Conservation (phyloP, 2,797 vertebrate species). For the Acomys russatus region DNA sequence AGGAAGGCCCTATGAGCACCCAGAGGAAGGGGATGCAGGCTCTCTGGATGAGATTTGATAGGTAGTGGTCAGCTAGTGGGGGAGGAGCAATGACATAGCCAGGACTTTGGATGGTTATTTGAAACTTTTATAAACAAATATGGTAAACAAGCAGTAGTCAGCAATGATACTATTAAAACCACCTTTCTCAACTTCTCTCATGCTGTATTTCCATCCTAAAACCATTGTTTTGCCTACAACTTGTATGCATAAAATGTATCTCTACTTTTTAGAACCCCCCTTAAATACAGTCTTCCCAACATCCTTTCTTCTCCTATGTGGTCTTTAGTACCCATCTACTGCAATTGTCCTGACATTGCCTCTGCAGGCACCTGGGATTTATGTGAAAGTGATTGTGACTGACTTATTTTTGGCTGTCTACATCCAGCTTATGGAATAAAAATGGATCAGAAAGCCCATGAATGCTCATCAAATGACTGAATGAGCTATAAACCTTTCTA, state of each 20-base stretch:
- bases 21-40: no score
- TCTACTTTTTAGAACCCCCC: background rate
- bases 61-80: no score
- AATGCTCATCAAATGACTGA: constrained; percentile 40
- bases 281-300: background rate
- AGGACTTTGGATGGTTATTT: background rate
- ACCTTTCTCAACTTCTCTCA: background rate
- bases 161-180: background rate
- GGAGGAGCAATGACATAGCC: background rate
- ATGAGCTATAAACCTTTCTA: constrained; percentile 37
- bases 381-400: constrained; percentile 18
- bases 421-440: constrained; percentile 12
- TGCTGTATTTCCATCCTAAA: background rate
- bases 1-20: no score
- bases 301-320: background rate
- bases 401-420: constrained; percentile 30
- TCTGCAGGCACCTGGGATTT: background rate
- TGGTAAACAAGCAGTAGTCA: background rate
- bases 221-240: background rate
- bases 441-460: constrained; percentile 51
- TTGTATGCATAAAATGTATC: background rate
- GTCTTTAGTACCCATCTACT: background rate
- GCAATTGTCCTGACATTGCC: background rate
- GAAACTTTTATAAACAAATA: background rate
- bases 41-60: no score